These are phyloP conservation scores for Epinotia nisella DNA, from an alignment of 2,888 invertebrate species.

Conservation along the genomic window DNA sequence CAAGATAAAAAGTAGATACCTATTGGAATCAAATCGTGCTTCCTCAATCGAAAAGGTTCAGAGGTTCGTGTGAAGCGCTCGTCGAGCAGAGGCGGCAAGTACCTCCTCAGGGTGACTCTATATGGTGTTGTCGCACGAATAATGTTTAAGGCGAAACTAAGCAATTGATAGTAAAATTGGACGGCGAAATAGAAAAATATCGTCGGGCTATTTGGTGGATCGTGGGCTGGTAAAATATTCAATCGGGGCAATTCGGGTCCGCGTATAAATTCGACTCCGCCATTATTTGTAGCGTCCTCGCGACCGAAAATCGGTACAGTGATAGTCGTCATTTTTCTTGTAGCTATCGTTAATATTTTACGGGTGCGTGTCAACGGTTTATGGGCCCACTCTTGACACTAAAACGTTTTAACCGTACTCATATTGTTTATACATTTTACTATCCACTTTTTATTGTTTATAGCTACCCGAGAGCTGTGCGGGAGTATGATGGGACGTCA, in stretches of 20 bases:
- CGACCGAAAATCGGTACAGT: constrained; percentile 83
- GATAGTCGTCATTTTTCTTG: constrained; percentile 84
- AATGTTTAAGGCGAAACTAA: constrained; percentile 82
- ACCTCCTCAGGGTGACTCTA: constrained; percentile 50
- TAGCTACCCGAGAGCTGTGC: constrained; percentile 74
- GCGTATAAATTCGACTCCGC: constrained; percentile 81
- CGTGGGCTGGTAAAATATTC: constrained; percentile 84
- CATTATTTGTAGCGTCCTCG: constrained; percentile 83
- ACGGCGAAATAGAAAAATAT: constrained; percentile 83
- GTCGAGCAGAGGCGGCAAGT: constrained; percentile 20
- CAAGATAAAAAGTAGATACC: background rate
- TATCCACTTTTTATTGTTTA: constrained; percentile 83
- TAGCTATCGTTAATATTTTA: constrained; percentile 84
- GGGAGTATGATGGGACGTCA: constrained; percentile 70
- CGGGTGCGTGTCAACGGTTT: constrained; percentile 83
- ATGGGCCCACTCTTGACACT: constrained; percentile 83
- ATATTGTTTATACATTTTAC: constrained; percentile 84
- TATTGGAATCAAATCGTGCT: constrained; percentile 19
- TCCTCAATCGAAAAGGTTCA: constrained; percentile 24
- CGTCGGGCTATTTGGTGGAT: constrained; percentile 81
- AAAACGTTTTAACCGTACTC: constrained; percentile 83
- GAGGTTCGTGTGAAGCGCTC: constrained; percentile 37
- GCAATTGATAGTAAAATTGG: constrained; percentile 84
- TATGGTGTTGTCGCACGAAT: constrained; percentile 67
- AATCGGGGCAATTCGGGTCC: constrained; percentile 83